Evolutionary conservation across 37 sponge, comb jelly and placozoan genomes (phyloP), one percentile per base, ranked within the genome.

Genomic region (Theonella swinhoei): DNA sequence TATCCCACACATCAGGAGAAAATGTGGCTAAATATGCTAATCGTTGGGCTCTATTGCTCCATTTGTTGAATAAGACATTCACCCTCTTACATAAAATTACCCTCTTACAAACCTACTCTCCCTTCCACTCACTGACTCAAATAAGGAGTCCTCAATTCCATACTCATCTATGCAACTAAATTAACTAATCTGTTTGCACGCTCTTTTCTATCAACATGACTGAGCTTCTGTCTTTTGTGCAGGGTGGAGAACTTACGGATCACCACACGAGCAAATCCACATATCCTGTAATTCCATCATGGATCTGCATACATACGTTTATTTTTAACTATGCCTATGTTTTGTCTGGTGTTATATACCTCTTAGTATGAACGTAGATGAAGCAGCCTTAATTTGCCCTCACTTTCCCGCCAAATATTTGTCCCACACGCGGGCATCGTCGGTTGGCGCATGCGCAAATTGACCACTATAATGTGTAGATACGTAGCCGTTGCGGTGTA

Each of bases 201-300:
- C 54, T 7, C 54, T 47, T 14, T 47, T 47, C 54, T 47, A 47
- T 47, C 54, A 47, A 47, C 14, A 14, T 47, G 54, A 47, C 54
- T 47, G 54, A 47, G 14, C 54, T 47, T 47, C 54, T 47, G 54
- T 47, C 54, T 47, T 47, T 47, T 7, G 54, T 47, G 54, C 54
- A 47, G 54, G 54, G 54, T 28, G 23, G 72, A 74, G 32, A 30
- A 74, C 58, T 74, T 19, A 3, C 75, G 47, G 26, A 74, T 74
- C 22, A 39, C 75, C 22, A 42, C 75, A 43, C 75, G 75, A 74
- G 75, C 75, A 74, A 30, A 74, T 20, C 47, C 75, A 39, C 43
- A 74, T 11, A n/a, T 9, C 54, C 54, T 47, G 54, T 14, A 47
- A 14, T 47, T 47, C 54, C 54, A 47, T 47, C 54, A 47, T 47